Base-by-base conservation (phyloP, 2,888 invertebrate species). In the Crematogaster levior region DNA sequence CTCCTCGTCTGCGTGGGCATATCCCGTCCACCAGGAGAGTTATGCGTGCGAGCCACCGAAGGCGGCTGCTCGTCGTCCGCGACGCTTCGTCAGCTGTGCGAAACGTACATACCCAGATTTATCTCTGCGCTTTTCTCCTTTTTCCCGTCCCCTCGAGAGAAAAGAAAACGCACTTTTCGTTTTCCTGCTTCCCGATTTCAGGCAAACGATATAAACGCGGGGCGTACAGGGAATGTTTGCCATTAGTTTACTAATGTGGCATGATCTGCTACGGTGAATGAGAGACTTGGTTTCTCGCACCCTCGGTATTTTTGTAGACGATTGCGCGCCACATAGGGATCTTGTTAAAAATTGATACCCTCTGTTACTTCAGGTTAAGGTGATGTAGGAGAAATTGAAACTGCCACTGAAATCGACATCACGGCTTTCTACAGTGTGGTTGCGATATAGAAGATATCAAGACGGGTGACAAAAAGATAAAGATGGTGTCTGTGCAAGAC, bases 401-500 rank as follows among this genome's bases (percentile, higher is more conserved):
- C 77, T 58, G 56, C 68, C 56, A 34, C n/a, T 21, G 48, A 51
- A 21, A 53, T 53, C 15, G 68, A 66, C 60, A 7, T 56, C 6
- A 9, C 73, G 15, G 27, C 30, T 56, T 46, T 30, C 30, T 68
- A 18, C 83, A 82, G 85, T 88, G 90, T 79, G 56, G 85, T 84
- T 91, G 88, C 86, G 84, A 90, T 89, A 90, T 7, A 81, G 34
- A 24, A 30, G 56, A 51, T 12, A 74, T n/a, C 80, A 88, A 85
- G 15, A 83, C 86, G 68, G 84, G 48, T 12, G 83, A 86, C 85
- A 66, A 84, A 10, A 66, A 81, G 9, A 70, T 85, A 81, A 85
- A 87, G 48, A 94, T 94, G 93, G 92, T 93, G 43, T 93, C 93
- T 81, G 90, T 94, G 88, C 93, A 92, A 43, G 93, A 87, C 46